Conservation (phyloP, 2,113 vertebrate species). For the Peromyscus maniculatus region DNA sequence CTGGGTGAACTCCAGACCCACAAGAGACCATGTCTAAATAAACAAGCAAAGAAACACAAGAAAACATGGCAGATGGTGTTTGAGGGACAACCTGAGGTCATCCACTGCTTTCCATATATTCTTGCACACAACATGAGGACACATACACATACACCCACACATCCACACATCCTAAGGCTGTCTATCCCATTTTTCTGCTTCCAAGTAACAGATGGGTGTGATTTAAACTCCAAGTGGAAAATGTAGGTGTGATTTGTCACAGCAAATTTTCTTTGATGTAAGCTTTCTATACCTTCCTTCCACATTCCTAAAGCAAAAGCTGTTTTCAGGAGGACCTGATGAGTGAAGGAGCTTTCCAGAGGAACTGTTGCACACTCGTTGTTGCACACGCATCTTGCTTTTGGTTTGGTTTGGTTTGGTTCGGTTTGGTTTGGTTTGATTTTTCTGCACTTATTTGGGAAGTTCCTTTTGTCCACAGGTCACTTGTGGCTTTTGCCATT, state of each 20-base stretch:
- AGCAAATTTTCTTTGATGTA: constrained; percentile 53
- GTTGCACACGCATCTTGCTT: not conserved
- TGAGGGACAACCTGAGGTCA: not conserved
- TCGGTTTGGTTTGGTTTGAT: not conserved
- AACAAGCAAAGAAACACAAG: not conserved
- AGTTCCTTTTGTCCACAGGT: constrained; percentile 5
- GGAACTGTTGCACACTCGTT: not conserved
- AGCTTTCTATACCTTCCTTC: constrained; percentile 37
- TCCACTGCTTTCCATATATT: not conserved
- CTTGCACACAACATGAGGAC: not conserved
- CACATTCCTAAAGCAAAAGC: constrained; percentile 45
- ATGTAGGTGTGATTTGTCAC: constrained; percentile 51
- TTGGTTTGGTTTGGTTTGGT: not conserved
- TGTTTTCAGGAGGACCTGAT: constrained; percentile 33
- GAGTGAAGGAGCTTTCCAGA: constrained; percentile 38
- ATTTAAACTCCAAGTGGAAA: constrained; percentile 37
- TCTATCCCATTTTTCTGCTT: constrained; percentile 39
- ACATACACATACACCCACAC: not conserved
- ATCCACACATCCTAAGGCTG: not conserved
- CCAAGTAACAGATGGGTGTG: not conserved
- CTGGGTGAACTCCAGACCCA: not conserved
- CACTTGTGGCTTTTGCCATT: constrained; percentile 11
- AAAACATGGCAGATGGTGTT: not conserved
- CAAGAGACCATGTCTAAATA: not conserved
- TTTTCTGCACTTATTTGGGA: constrained; percentile 32